phyloP scores from a whole-genome alignment of 2,888 invertebrate genomes.

The Mythimna lalbum region DNA sequence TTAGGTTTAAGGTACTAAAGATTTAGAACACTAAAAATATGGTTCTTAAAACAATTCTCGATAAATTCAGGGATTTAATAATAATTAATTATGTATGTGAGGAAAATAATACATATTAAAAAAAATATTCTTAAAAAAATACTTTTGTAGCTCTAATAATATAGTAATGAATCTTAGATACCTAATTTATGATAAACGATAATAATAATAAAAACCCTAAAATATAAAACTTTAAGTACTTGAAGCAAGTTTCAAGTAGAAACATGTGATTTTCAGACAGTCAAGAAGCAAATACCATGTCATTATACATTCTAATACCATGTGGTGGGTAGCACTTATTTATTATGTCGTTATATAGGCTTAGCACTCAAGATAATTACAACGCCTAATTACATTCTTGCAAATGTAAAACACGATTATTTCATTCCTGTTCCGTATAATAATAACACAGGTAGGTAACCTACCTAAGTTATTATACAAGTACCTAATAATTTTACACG shows the following conservation, averaged over 20 bases:
- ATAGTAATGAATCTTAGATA: too few species aligned
- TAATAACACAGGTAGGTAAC: too few species aligned
- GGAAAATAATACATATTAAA: too few species aligned
- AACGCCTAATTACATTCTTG: constrained; percentile 14
- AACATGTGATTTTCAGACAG: constrained; percentile 22
- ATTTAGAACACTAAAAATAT: neutral
- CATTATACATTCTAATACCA: constrained; percentile 23
- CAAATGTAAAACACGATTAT: constrained; percentile 29
- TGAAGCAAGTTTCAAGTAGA: neutral
- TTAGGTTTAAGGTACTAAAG: neutral
- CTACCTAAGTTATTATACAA: neutral
- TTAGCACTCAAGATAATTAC: constrained; percentile 30
- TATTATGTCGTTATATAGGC: constrained; percentile 8
- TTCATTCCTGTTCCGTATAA: constrained; percentile 21
- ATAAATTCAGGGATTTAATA: neutral
- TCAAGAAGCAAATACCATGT: constrained; percentile 20
- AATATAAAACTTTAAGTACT: too few species aligned
- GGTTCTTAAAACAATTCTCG: neutral
- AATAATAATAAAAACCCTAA: too few species aligned
- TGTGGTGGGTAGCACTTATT: constrained; percentile 9
- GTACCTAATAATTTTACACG: too few species aligned
- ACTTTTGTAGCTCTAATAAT: too few species aligned
- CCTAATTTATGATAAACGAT: too few species aligned
- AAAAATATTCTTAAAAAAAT: too few species aligned
- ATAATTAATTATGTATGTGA: neutral